Percentiles rank a stretch among this genome's conserved stretches.
Evolutionary conservation across 64 coral and sea anemone genomes (phyloP).

Genomic region (Montipora foliosa): DNA sequence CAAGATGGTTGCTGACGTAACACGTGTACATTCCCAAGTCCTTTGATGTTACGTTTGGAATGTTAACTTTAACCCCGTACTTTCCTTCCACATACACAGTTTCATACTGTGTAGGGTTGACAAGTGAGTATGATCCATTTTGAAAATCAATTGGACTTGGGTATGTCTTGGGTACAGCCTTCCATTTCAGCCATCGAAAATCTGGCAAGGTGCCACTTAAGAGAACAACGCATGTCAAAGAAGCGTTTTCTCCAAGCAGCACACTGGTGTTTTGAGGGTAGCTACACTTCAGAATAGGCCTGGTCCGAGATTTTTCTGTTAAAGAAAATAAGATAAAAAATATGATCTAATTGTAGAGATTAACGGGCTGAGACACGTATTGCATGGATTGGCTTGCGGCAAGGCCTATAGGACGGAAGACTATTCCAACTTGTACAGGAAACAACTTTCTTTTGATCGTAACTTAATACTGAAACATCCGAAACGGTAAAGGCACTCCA

Average conservation of each 20-base stretch:
- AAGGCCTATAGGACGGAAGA: no score
- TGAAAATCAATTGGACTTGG: conserved; percentile 42
- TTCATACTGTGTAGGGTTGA: conserved; percentile 71
- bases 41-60: conserved; percentile 11
- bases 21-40: conserved; percentile 76
- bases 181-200: conserved; percentile 78
- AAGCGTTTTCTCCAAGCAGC: conserved; percentile 23
- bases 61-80: conserved; percentile 44
- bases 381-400: no score
- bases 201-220: conserved; percentile 68
- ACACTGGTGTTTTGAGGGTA: conserved; percentile 71
- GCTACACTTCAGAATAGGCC: conserved; percentile 57
- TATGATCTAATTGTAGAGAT: background rate
- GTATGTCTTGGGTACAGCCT: conserved; percentile 24
- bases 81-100: conserved; percentile 54
- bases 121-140: conserved; percentile 53
- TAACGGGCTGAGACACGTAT: no score
- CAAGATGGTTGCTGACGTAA: conserved; percentile 71
- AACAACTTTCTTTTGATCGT: no score
- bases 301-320: conserved; percentile 41
- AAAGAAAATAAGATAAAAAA: background rate
- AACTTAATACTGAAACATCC: no score
- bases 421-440: no score
- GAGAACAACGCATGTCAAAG: conserved; percentile 68
- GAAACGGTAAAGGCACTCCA: no score